A percentile compares a stretch with the other conserved stretches of the same genome.
These are phyloP conservation scores for Heterotis niloticus DNA, from an alignment of 2,113 vertebrate species.

Conservation along the genomic window DNA sequence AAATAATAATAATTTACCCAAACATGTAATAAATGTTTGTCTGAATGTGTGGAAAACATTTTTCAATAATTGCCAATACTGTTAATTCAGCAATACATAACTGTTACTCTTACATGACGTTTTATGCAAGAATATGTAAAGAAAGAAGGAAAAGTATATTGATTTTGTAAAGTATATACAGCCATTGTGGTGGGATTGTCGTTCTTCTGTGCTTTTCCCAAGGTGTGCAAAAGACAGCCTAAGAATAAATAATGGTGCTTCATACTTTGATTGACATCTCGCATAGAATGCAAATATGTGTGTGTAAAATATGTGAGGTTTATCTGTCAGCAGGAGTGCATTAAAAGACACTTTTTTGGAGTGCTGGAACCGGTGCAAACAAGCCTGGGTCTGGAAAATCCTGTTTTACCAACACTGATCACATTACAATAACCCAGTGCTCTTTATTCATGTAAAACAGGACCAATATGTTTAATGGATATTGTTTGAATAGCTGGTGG, in stretches of 20 bases:
- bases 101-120: neutral
- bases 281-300: neutral
- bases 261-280: constrained; percentile 16
- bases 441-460: neutral
- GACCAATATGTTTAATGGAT: constrained; percentile 36
- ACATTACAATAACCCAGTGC: constrained; percentile 42
- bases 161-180: neutral
- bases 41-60: too few relatives aligned
- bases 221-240: constrained; percentile 31
- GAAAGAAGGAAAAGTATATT: neutral
- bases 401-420: constrained; percentile 32
- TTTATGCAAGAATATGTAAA: neutral
- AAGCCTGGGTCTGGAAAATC: constrained; percentile 39
- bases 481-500: constrained; percentile 42
- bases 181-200: constrained; percentile 21
- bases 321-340: neutral
- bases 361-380: constrained; percentile 38
- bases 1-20: too few relatives aligned
- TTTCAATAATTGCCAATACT: too few relatives aligned
- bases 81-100: too few relatives aligned
- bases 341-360: constrained; percentile 24
- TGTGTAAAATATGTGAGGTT: neutral
- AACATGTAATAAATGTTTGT: too few relatives aligned
- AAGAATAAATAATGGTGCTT: constrained; percentile 19
- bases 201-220: constrained; percentile 20